A percentile compares a stretch with the other conserved stretches of the same genome.
These are phyloP conservation scores for Tachina grossa DNA, from an alignment of 2,888 invertebrate species.

Conservation along the genomic window DNA sequence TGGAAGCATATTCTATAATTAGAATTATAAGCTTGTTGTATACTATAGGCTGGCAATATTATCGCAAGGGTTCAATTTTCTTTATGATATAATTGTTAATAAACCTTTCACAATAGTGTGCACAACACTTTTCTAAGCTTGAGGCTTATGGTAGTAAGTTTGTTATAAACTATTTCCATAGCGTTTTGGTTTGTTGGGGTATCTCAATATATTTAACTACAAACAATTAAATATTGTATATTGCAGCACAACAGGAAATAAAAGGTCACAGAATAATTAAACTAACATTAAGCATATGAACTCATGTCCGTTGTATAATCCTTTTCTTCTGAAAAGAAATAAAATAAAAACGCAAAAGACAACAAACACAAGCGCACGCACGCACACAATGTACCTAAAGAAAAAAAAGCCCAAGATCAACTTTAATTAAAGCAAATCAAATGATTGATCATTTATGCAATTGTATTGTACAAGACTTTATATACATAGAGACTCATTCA, in stretches of 20 bases:
- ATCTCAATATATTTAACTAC: background rate
- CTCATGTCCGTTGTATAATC: slow-evolving; percentile 11
- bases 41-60: no score
- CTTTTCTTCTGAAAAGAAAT: background rate
- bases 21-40: no score
- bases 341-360: background rate
- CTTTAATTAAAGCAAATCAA: slow-evolving; percentile 68
- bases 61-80: no score
- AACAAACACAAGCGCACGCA: slow-evolving; percentile 8
- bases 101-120: no score
- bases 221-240: background rate
- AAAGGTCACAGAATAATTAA: slow-evolving; percentile 31
- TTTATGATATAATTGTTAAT: no score
- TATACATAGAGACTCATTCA: slow-evolving; percentile 13
- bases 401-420: slow-evolving; percentile 35
- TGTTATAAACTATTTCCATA: no score
- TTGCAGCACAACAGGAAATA: slow-evolving; percentile 40
- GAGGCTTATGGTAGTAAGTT: no score
- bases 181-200: no score
- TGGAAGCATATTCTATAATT: no score
- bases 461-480: slow-evolving; percentile 17
- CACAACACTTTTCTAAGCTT: no score
- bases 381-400: background rate
- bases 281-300: background rate
- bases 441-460: slow-evolving; percentile 63